Evolutionary conservation across 2,888 invertebrate genomes (phyloP), one percentile per base, ranked within the genome.

Genomic region (Diabrotica balteata): DNA sequence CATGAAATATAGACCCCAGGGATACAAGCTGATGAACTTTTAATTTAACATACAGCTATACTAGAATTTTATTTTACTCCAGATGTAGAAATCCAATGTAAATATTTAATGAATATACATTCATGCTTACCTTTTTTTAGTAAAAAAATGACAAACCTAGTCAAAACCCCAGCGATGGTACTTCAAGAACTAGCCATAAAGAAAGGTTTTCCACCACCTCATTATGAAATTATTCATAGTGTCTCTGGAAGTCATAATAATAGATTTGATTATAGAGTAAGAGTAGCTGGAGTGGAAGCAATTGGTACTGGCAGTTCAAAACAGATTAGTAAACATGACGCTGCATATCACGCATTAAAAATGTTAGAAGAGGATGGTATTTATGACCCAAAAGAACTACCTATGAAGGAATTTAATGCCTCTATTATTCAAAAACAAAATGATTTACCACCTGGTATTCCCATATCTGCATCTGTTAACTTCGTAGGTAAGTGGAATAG

Each of bases 181-280:
- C 83, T 91, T 11, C 90, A 91, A 79, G 91, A 91, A 80, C 85
- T 90, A 82, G 87, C 90, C 83, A 84, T 88, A 7, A 88, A 89
- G 74, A 80, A 84, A 32, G 83, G 84, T 0, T 76, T 79, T 17
- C 76, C 83, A 0, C 89, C 90, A 0, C 87, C 88, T 2, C 79
- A 80, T 65, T 91, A 89, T 76, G 85, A 80, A 47, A 70, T 83
- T 52, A 76, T 81, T 4, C 55, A 67, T 17, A 73, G 75, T 58
- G 73, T 76, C 64, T 75, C 73, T 53, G 83, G 83, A 3, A 82
- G 82, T 6, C 83, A 84, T 61, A 75, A 79, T 76, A 86, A 87
- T 80, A 83, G 86, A 82, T 86, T 85, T 80, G 81, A 85, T 68
- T 87, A 87, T 78, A 63, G 75, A 63, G 85, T 86, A 47, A 76